A percentile compares a stretch with the other conserved stretches of the same genome.
Conservation (phyloP, 2,797 vertebrate species). For the Rhinatrema bivittatum region DNA sequence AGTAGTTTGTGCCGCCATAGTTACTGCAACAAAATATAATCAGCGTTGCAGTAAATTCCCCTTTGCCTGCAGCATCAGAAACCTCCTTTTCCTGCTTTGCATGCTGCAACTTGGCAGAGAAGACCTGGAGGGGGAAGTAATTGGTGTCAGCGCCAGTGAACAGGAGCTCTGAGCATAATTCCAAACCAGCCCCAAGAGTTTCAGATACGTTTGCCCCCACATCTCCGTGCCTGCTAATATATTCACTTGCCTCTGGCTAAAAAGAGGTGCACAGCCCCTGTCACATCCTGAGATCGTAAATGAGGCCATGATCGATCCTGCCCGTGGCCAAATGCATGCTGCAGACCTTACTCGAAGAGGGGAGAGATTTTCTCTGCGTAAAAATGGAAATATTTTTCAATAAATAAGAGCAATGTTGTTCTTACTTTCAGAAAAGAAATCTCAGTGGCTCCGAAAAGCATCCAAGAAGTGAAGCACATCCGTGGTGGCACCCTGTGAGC, state of each 20-base stretch:
- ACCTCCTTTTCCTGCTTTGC: slow-evolving; percentile 51
- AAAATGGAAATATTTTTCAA: too few species aligned
- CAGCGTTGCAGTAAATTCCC: neutral
- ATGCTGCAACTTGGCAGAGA: slow-evolving; percentile 48
- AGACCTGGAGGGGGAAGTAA: slow-evolving; percentile 49
- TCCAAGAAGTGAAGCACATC: too few species aligned
- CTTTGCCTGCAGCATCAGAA: slow-evolving; percentile 44
- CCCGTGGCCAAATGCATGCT: too few species aligned
- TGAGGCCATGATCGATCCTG: too few species aligned
- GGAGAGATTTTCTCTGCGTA: too few species aligned
- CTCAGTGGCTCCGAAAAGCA: too few species aligned
- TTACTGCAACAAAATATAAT: slow-evolving; percentile 21
- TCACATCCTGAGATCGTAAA: slow-evolving; percentile 83
- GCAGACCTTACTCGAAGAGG: too few species aligned
- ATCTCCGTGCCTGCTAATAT: slow-evolving; percentile 64
- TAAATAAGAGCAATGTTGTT: too few species aligned
- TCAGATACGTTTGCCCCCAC: slow-evolving; percentile 59
- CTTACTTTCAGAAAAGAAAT: too few species aligned
- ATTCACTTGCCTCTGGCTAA: slow-evolving; percentile 91
- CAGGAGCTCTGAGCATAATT: slow-evolving; percentile 59
- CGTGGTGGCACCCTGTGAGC: too few species aligned
- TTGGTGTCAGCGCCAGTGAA: slow-evolving; percentile 48
- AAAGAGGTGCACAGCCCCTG: slow-evolving; percentile 62
- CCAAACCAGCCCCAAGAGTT: slow-evolving; percentile 81
- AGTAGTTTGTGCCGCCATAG: slow-evolving; percentile 17